Evolutionary conservation across 2,113 vertebrate species (phyloP).

Genomic region (Eurystomus gularis): DNA sequence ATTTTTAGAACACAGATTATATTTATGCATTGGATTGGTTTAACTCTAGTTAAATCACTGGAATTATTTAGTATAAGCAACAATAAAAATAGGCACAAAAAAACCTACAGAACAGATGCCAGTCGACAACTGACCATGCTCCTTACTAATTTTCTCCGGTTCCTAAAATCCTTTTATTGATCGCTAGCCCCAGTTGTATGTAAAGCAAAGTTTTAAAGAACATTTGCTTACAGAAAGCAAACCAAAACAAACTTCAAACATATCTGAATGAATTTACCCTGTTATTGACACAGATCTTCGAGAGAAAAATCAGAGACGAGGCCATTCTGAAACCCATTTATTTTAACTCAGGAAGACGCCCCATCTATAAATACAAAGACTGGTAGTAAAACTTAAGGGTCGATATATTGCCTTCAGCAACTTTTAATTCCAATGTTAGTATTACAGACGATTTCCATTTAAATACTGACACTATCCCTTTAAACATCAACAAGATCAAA

Average conservation of each 20-base stretch:
- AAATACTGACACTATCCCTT: background rate
- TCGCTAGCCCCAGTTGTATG: background rate
- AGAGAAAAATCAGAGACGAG: background rate
- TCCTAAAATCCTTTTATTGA: background rate
- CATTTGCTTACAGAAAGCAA: background rate
- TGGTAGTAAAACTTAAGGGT: background rate
- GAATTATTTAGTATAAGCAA: background rate
- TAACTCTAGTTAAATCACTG: background rate
- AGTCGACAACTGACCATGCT: background rate
- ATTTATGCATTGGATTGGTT: background rate
- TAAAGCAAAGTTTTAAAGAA: background rate
- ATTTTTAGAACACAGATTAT: background rate
- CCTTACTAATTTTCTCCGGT: background rate
- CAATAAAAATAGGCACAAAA: background rate
- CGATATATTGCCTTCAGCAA: background rate
- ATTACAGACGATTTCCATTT: background rate
- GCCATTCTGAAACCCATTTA: background rate
- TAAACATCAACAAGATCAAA: background rate
- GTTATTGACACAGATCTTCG: background rate
- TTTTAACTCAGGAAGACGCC: background rate
- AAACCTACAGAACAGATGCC: background rate
- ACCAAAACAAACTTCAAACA: background rate
- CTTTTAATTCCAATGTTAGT: background rate
- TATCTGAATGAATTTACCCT: background rate
- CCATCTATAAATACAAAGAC: background rate